Evolutionary conservation across 2,888 invertebrate species (phyloP).

Genomic region (Pogonocherus hispidulus): DNA sequence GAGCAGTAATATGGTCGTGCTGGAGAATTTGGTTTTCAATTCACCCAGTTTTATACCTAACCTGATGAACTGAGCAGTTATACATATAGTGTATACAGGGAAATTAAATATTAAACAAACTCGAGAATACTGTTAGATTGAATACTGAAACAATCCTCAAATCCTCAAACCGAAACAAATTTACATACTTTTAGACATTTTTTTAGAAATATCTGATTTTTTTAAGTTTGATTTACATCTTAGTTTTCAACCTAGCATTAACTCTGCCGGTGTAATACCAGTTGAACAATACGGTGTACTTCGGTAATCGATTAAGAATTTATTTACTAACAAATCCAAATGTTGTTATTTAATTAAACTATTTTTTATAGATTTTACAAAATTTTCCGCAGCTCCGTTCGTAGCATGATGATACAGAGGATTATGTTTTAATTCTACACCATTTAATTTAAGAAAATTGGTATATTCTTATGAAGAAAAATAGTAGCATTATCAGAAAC

Average conservation of each 20-base stretch:
- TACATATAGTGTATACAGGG: too few species aligned
- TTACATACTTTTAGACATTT: too few species aligned
- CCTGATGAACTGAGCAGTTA: too few species aligned
- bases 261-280: constrained; percentile 15
- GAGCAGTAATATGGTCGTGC: too few species aligned
- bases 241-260: constrained; percentile 23
- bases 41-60: too few species aligned
- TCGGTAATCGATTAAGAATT: constrained; percentile 4
- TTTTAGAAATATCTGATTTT: background rate
- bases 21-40: too few species aligned
- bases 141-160: too few species aligned
- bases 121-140: too few species aligned
- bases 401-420: background rate
- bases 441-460: background rate
- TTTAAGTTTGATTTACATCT: constrained; percentile 18
- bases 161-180: too few species aligned
- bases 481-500: constrained; percentile 3
- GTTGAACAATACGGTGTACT: constrained; percentile 5
- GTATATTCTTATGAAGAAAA: background rate
- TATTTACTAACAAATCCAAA: constrained; percentile 8
- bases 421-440: background rate
- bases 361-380: constrained; percentile 1
- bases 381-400: constrained; percentile 7
- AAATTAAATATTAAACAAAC: too few species aligned
- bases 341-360: background rate